A percentile compares a stretch with the other conserved stretches of the same genome.
Evolutionary conservation across 2,113 vertebrate species (phyloP).

Genomic region (Mormyrus lacerda): DNA sequence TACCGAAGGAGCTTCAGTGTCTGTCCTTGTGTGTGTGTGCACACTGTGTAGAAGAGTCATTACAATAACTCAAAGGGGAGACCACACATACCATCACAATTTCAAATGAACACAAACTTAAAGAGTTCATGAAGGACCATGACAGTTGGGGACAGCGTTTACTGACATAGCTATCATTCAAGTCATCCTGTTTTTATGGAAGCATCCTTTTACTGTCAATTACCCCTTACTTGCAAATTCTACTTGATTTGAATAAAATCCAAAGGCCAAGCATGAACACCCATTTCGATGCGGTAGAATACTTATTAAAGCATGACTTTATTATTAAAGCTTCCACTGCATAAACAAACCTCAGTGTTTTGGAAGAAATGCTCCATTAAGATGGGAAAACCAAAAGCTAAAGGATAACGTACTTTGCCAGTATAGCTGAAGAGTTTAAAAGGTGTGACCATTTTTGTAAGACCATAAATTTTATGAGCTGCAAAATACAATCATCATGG

Average conservation of each 20-base stretch:
- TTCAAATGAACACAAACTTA: not conserved
- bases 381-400: not conserved
- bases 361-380: not conserved
- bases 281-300: not conserved
- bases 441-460: not conserved
- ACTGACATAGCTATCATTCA: not conserved
- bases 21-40: conserved; percentile 24
- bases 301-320: not conserved
- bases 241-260: not conserved
- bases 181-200: not conserved
- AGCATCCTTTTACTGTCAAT: not conserved
- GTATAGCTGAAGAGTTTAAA: not conserved
- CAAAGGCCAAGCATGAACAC: not conserved
- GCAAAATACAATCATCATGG: not conserved
- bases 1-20: conserved; percentile 66
- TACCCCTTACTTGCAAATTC: not conserved
- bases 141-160: not conserved
- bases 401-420: not conserved
- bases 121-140: not conserved
- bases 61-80: not conserved
- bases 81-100: not conserved
- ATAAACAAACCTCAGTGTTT: not conserved
- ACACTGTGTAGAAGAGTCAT: not conserved
- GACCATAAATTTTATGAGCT: not conserved
- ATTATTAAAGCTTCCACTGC: not conserved